Base-by-base conservation (phyloP, 1,140 invertebrate genomes). In the Apolygus lucorum region DNA sequence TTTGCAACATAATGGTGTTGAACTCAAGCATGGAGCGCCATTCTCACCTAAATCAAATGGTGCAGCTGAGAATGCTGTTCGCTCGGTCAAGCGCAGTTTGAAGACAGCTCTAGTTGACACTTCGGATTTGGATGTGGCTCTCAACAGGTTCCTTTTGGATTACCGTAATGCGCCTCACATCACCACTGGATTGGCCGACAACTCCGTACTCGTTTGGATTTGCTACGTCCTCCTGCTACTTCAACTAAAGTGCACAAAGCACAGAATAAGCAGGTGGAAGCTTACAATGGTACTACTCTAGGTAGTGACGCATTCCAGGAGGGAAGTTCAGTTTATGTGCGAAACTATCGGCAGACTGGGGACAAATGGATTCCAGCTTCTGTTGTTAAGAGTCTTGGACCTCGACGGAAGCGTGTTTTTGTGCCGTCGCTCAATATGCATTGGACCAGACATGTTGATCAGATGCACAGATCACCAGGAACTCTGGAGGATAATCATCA, bases 31-130 rank as follows among this genome's bases (percentile, higher is more conserved):
- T 63, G 59, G 1, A 63, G 59, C 21, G 1, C 59, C 59, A 63
- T 63, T 63, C 27, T 63, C 24, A 63, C 59, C 59, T 2, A 63
- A 63, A 26, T 25, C 59, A 1, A 63, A 63, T 63, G 1, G 59
- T 63, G 21, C 59, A 63, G 59, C 59, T 25, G 17, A 63, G 24
- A 21, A 63, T 63, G 17, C 59, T 1, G 59, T 25, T 1, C 59
- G 59, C 59, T 63, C 59, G 24, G 27, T 63, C 27, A 63, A 63
- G 17, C 24, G 24, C 24, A 63, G 59, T 63, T 63, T 63, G 14
- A 63, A 63, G 59, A 2, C 59, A 63, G n/a, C 59, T 63, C 17
- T 62, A 21, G 54, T 21, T 21, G 54, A 62, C 25, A 8, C 54
- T 62, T 62, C 4, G n/a, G 54, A 4, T 62, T 62, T 21, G 54